Evolutionary conservation across 2,113 vertebrate genomes (phyloP), one percentile per base, ranked within the genome.

Genomic region (Ptilorrhoa leucosticta): DNA sequence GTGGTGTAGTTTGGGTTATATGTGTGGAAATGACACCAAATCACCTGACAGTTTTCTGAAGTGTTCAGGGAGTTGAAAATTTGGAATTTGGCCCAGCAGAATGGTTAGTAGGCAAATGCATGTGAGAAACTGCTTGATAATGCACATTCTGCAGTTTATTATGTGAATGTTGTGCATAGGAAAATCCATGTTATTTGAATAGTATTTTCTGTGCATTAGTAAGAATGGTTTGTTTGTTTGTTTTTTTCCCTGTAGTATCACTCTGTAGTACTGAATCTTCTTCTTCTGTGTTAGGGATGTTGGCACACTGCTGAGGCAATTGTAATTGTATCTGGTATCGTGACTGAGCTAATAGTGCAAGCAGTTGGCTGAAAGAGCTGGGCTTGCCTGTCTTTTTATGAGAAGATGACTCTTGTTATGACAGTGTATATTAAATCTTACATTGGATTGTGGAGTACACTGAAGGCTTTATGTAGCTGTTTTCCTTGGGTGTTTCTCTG

Each of bases 11-110:
- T 94, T 81, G 64, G 45, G 35, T 90, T 96, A 19, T 83, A 53
- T 86, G 30, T 60, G 85, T 89, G 66, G 72, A 90, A 88, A 78
- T 61, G 51, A 44, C 87, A 68, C 54, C 58, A 40, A 77, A 90
- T 88, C 88, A 93, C 88, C 79, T 95, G 83, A 70, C n/a, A 37
- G 71, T 71, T 86, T 72, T 81, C 70, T 86, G 72, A 89, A 75
- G 64, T 50, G 48, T 65, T 91, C 60, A 75, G 45, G 30, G 50
- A 83, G 85, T 71, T 84, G 79, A 60, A 81, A 71, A 89, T 80
- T 44, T 64, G 79, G 75, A 60, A 64, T 91, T 86, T 88, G 54
- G 71, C 54, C 83, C 60, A 68, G 75, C 13, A 51, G 68, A 80
- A 73, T n/a, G 44, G 79, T 75, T 89, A 69, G 40, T 37, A 73